Conservation (phyloP, 2,797 vertebrate genomes). For the Otolemur crassicaudatus region DNA sequence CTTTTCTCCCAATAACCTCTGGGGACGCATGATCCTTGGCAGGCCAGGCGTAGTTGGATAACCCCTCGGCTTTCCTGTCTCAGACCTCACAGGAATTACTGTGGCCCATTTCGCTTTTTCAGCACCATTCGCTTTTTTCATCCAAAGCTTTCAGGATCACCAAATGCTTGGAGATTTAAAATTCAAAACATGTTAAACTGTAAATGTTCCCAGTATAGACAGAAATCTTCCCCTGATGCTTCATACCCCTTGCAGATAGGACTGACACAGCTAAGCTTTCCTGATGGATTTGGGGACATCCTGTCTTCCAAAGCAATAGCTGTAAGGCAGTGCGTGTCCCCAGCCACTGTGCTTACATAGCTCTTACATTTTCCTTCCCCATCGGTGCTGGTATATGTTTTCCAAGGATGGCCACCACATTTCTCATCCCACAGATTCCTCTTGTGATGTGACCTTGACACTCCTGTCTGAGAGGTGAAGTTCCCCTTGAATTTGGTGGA, state of each 20-base stretch:
- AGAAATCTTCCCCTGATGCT: neutral
- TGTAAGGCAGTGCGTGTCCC: neutral
- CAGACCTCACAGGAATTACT: neutral
- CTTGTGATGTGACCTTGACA: neutral
- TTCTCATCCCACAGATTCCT: neutral
- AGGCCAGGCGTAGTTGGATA: neutral
- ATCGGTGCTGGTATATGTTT: neutral
- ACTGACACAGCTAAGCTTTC: neutral
- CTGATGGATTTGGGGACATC: neutral
- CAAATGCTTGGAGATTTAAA: neutral
- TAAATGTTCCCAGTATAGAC: neutral
- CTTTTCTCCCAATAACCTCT: neutral
- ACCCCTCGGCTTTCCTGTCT: neutral
- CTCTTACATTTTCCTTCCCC: neutral
- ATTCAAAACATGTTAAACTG: neutral
- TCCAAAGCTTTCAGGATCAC: neutral
- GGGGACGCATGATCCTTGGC: neutral
- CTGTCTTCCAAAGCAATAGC: fast-evolving
- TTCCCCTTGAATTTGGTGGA: neutral
- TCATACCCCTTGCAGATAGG: neutral
- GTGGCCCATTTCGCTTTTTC: neutral
- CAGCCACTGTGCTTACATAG: neutral
- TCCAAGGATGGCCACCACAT: neutral
- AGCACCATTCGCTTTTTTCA: neutral
- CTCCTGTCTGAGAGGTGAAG: neutral